Conservation (phyloP, 2,888 invertebrate genomes). For the Prosopocoilus inquinatus region DNA sequence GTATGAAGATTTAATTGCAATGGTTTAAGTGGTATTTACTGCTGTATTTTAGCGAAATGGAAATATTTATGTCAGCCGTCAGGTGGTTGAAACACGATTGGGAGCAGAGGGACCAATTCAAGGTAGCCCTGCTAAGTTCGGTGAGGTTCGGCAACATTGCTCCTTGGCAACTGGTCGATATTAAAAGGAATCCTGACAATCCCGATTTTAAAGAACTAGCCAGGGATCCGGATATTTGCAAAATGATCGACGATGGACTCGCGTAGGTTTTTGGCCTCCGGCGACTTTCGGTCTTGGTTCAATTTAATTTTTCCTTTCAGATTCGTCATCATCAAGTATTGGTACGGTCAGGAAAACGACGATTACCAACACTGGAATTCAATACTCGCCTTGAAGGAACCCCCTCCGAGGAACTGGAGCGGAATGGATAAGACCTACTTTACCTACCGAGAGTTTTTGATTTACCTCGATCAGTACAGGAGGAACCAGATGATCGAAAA, state of each 20-base stretch:
- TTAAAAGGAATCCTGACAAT: constrained; percentile 71
- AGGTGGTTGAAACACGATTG: constrained; percentile 76
- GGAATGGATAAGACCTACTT: constrained; percentile 66
- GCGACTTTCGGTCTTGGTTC: neutral
- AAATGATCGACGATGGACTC: constrained; percentile 77
- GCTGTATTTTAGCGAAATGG: constrained; percentile 60
- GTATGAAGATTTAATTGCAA: constrained; percentile 44
- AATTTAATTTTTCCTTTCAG: constrained; percentile 46
- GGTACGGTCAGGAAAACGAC: constrained; percentile 70
- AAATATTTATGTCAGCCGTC: constrained; percentile 77
- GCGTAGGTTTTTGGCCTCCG: constrained; percentile 71
- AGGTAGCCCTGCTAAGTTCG: constrained; percentile 65
- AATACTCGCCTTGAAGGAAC: constrained; percentile 65
- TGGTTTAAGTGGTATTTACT: neutral
- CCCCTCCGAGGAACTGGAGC: constrained; percentile 73
- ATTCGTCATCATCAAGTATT: constrained; percentile 75
- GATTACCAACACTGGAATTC: constrained; percentile 73
- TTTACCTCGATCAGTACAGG: constrained; percentile 64
- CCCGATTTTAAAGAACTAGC: constrained; percentile 70
- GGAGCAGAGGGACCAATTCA: constrained; percentile 57
- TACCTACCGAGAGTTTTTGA: constrained; percentile 67
- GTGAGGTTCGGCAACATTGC: constrained; percentile 77
- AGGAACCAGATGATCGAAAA: constrained; percentile 51
- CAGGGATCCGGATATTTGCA: constrained; percentile 65
- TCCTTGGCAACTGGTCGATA: constrained; percentile 77